Evolutionary conservation across 2,113 vertebrate species (phyloP).

Genomic region (Hirundichthys speculiger): DNA sequence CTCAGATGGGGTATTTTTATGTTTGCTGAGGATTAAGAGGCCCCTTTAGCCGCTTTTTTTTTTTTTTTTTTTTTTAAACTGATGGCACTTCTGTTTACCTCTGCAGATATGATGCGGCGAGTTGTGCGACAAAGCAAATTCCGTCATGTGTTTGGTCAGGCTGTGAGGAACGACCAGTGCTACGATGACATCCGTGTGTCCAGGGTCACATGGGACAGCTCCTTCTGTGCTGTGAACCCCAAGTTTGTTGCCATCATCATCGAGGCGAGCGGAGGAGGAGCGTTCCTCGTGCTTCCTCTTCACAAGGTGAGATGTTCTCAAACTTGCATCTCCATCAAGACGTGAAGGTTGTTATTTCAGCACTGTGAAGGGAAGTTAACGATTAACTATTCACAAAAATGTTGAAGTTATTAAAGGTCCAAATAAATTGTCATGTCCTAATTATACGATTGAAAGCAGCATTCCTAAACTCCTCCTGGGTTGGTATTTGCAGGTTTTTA

Average conservation of each 20-base stretch:
- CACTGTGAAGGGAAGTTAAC: too few relatives aligned
- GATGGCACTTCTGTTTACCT: not conserved
- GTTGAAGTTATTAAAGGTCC: too few relatives aligned
- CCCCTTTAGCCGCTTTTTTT: not conserved
- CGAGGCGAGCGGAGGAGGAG: conserved; percentile 94
- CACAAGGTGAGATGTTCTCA: conserved; percentile 85
- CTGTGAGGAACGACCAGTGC: conserved; percentile 96
- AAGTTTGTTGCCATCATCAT: conserved; percentile 96
- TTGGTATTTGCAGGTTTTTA: too few relatives aligned
- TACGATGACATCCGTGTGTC: conserved; percentile 98
- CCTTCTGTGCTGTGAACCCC: conserved; percentile 96
- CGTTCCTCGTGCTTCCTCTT: conserved; percentile 94
- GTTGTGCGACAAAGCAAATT: conserved; percentile 99
- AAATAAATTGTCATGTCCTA: too few relatives aligned
- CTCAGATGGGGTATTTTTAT: too few relatives aligned
- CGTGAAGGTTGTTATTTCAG: not conserved
- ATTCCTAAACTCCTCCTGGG: too few relatives aligned
- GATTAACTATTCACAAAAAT: too few relatives aligned
- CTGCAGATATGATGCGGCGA: conserved; percentile 92
- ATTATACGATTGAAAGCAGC: too few relatives aligned
- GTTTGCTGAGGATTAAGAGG: too few relatives aligned
- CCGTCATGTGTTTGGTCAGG: conserved; percentile 96
- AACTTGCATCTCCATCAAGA: not conserved
- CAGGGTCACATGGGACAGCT: conserved; percentile 96
- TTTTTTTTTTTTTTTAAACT: not conserved